phyloP scores from a whole-genome alignment of 2,113 vertebrate genomes.

The Sinocyclocheilus grahami region DNA sequence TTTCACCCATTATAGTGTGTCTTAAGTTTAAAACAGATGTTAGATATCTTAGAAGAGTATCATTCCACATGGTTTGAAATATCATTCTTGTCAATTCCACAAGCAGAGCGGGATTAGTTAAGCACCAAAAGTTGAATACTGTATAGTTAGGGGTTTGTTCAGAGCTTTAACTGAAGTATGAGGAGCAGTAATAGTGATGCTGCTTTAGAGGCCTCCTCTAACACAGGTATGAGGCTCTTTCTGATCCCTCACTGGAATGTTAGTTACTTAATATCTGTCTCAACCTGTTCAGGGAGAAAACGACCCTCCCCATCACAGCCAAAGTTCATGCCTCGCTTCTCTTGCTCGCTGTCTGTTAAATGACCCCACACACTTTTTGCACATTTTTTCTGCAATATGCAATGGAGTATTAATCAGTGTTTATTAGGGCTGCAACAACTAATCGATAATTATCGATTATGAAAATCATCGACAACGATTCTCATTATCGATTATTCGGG shows the following conservation, averaged over 20 bases:
- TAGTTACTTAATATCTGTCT: slow-evolving; percentile 64
- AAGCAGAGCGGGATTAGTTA: not conserved
- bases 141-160: slow-evolving; percentile 24
- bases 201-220: slow-evolving; percentile 39
- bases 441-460: no score
- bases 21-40: not conserved
- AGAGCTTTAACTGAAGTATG: not conserved
- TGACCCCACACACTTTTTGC: slow-evolving; percentile 2
- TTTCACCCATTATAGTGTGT: not conserved
- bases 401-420: not conserved
- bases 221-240: slow-evolving; percentile 17
- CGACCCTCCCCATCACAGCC: slow-evolving; percentile 32
- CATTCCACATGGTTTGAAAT: not conserved
- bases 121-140: not conserved
- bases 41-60: not conserved
- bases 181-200: slow-evolving; percentile 39
- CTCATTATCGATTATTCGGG: no score
- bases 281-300: slow-evolving; percentile 61
- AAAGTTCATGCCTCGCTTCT: not conserved
- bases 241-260: slow-evolving; percentile 60
- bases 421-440: no score
- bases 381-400: not conserved
- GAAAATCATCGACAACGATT: no score
- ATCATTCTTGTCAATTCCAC: not conserved
- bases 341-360: not conserved